Percentiles rank a stretch among this genome's conserved stretches.
Evolutionary conservation across 1,140 invertebrate species (phyloP).

Genomic region (Drosophila pallidifrons): DNA sequence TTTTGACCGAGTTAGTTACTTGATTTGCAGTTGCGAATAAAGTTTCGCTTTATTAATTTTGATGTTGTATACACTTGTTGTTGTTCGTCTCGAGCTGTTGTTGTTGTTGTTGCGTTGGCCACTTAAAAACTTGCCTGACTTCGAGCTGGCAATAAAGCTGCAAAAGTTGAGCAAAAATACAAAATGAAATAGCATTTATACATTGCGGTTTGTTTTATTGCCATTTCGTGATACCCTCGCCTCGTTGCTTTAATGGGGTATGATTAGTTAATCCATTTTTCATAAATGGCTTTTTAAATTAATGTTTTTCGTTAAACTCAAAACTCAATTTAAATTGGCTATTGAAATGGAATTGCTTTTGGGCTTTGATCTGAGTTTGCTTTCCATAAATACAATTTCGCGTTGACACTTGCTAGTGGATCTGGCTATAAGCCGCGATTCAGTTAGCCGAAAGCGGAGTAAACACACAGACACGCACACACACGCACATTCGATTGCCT

Average conservation of each 20-base stretch:
- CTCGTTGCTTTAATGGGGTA: background rate
- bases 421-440: constrained; percentile 19
- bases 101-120: constrained; percentile 30
- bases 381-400: constrained; percentile 21
- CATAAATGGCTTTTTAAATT: constrained; percentile 1
- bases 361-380: constrained; percentile 43
- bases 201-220: constrained; percentile 35
- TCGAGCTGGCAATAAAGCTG: constrained; percentile 55
- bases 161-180: constrained; percentile 52
- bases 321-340: constrained; percentile 15
- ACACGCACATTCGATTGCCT: constrained; percentile 33
- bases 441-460: constrained; percentile 28
- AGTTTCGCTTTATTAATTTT: constrained; percentile 83
- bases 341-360: constrained; percentile 34
- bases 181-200: constrained; percentile 48
- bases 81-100: constrained; percentile 14
- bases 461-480: constrained; percentile 3
- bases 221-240: constrained; percentile 17
- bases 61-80: constrained; percentile 51
- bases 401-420: constrained; percentile 26
- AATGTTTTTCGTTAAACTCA: background rate
- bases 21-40: constrained; percentile 84
- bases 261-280: background rate
- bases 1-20: constrained; percentile 80
- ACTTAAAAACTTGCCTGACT: constrained; percentile 70